Evolutionary conservation across 2,797 vertebrate species (phyloP), one percentile per base, ranked within the genome.

Genomic region (Alosa sapidissima): DNA sequence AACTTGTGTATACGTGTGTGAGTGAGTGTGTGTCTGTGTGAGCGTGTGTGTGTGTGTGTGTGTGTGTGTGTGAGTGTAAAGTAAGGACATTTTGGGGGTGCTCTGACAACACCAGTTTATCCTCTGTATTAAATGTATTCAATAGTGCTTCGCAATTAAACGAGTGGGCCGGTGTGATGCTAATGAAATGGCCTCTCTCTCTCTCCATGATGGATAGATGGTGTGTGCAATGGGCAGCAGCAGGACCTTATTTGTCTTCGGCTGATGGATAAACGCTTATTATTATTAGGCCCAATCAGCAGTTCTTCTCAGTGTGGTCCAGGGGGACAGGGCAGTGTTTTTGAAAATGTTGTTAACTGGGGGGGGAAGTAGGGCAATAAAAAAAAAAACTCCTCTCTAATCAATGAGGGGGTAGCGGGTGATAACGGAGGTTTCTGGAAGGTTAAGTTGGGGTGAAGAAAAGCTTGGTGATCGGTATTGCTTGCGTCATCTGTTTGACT

Each of bases 331-430:
- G n/a, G 41, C 72, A 78, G 14, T 47, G 72, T 78, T 93, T 95
- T 93, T 91, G 94, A 95, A 95, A 91, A 94, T 94, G 93, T 94
- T 94, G 95, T 97, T 96, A 97, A 97, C 16, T 19, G 16, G 96
- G 95, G 96, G 96, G 94, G 95, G 93, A 96, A 97, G 97, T 96
- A 94, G 96, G 93, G 88, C 94, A 91, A 93, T 96, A 93, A 95
- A n/a, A n/a, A n/a, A n/a, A n/a, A n/a, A n/a, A n/a, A n/a, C 95
- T 93, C 91, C 85, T 93, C 91, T 87, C 89, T 93, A 93, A 94
- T 96, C 90, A 94, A 93, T 94, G 94, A 85, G 19, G 93, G 9
- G 55, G n/a, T 24, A n/a, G 36, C 1, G 36, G 68, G 36, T 75
- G 68, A 75, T 75, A 33, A 75, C 13, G 41, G 55, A 21, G 41